Base-by-base conservation (phyloP, 1,140 invertebrate species). In the Bombus pyrosoma region DNA sequence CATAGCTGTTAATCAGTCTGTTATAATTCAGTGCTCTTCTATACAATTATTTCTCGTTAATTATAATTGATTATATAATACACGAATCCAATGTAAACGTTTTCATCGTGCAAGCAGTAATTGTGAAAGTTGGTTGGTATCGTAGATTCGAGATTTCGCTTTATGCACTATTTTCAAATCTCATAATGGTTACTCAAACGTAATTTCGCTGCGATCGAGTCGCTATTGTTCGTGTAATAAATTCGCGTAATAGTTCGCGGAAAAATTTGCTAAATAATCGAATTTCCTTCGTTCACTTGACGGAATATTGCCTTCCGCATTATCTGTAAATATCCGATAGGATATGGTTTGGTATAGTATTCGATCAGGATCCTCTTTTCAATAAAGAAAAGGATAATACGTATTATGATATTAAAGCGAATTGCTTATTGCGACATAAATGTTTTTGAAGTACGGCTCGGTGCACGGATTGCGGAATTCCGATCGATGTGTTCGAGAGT, bases 401-500 rank as follows among this genome's bases (percentile, higher is more conserved):
- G 0, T 18, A 62, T 22, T 3, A 5, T 2, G 22, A 72, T 39
- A 39, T 53, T 32, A 59, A 41, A 59, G 47, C 8, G 66, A 32
- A 62, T 34, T 22, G 66, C 15, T 39, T 41, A 41, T 53, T 5
- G 32, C 28, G 43, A 18, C 25, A 18, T 13, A 37, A 72, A 39
- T 59, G 34, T 34, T 69, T 57, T 25, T 9, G n/a, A 34, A 34
- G 59, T 15, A 5, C 18, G 4, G 1, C 9, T 5, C 15, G 37
- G 12, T 1, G 28, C 15, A 8, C 12, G 22, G n/a, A 9, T 81
- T n/a, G 69, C 39, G 53, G 76, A 75, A 80, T 90, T 82, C 15
- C 47, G 78, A 82, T 73, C 59, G 64, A 72, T 79, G 73, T 72
- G 64, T 69, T 73, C 25, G 53, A 9, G 22, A 69, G 69, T 62